Evolutionary conservation across 2,888 invertebrate species (phyloP).

Genomic region (Archips xylosteana): DNA sequence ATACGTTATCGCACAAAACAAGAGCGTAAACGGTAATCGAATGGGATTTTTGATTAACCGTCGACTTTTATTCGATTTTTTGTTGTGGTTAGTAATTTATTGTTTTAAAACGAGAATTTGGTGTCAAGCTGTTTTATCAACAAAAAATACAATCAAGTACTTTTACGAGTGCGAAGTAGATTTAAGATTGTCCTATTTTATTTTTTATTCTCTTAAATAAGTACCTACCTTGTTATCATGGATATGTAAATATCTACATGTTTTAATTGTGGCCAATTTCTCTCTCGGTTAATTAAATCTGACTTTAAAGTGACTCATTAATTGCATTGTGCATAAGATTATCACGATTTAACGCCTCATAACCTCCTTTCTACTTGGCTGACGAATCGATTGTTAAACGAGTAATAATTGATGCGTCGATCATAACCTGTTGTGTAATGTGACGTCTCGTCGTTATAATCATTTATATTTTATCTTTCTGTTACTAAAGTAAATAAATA

Average conservation of each 20-base stretch:
- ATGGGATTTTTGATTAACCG: slow-evolving; percentile 30
- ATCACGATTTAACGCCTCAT: slow-evolving; percentile 23
- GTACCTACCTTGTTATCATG: neutral
- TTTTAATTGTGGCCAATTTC: slow-evolving; percentile 5
- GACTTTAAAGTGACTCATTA: slow-evolving; percentile 8
- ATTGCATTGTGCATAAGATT: slow-evolving; percentile 16
- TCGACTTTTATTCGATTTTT: slow-evolving; percentile 28
- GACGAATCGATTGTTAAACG: slow-evolving; percentile 48
- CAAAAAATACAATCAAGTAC: neutral
- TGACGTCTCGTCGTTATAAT: slow-evolving; percentile 7
- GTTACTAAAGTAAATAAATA: neutral
- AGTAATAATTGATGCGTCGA: slow-evolving; percentile 45
- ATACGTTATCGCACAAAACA: slow-evolving; percentile 35
- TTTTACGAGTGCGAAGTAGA: neutral
- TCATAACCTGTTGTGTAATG: slow-evolving; percentile 49
- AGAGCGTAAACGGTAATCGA: slow-evolving; percentile 37
- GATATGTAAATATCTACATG: neutral
- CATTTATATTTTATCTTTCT: neutral
- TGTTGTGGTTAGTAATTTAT: slow-evolving; percentile 3
- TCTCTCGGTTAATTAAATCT: slow-evolving; percentile 7
- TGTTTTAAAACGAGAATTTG: slow-evolving; percentile 21
- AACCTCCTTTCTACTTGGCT: slow-evolving; percentile 44
- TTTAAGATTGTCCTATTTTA: neutral
- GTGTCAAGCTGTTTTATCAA: slow-evolving; percentile 10
- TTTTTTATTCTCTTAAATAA: neutral